Percentiles rank a stretch among this genome's conserved stretches.
Conservation (phyloP, 2,797 vertebrate genomes). For the Percopsis omiscomaycus region DNA sequence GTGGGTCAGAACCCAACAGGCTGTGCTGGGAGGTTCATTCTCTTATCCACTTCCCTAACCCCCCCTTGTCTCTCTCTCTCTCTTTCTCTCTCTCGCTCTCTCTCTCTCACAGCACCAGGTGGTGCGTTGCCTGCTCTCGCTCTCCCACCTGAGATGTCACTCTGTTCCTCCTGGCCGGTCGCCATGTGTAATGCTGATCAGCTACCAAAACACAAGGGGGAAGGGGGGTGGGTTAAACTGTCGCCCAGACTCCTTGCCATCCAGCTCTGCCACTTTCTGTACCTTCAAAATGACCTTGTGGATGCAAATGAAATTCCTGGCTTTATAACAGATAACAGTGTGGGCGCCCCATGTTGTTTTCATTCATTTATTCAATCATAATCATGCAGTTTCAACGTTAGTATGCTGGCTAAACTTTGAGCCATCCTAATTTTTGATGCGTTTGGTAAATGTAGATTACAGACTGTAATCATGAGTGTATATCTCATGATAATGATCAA, state of each 20-base stretch:
- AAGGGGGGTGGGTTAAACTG: constrained; percentile 30
- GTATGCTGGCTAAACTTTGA: no score
- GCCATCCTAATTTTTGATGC: no score
- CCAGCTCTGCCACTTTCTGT: constrained; percentile 35
- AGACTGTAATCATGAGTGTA: not conserved
- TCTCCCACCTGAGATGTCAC: constrained; percentile 64
- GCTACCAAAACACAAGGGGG: constrained; percentile 34
- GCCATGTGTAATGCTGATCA: constrained; percentile 52
- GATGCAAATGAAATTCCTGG: constrained; percentile 31
- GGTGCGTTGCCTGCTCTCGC: constrained; percentile 64
- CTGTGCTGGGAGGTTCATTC: constrained; percentile 67
- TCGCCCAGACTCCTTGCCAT: constrained; percentile 36
- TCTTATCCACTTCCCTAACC: constrained; percentile 25
- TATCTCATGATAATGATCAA: not conserved
- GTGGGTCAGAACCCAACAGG: constrained; percentile 79
- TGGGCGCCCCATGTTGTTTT: not conserved
- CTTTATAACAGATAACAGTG: constrained; percentile 22
- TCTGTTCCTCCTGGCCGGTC: constrained; percentile 45
- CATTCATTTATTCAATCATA: not conserved
- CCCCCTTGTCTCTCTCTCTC: constrained; percentile 5
- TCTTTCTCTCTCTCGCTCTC: not conserved
- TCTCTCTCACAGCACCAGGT: constrained; percentile 65
- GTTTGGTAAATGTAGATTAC: no score
- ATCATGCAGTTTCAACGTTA: no score
- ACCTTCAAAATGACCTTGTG: constrained; percentile 76